These are phyloP conservation scores for Eclectus roratus DNA, from an alignment of 2,113 vertebrate species.

Conservation along the genomic window DNA sequence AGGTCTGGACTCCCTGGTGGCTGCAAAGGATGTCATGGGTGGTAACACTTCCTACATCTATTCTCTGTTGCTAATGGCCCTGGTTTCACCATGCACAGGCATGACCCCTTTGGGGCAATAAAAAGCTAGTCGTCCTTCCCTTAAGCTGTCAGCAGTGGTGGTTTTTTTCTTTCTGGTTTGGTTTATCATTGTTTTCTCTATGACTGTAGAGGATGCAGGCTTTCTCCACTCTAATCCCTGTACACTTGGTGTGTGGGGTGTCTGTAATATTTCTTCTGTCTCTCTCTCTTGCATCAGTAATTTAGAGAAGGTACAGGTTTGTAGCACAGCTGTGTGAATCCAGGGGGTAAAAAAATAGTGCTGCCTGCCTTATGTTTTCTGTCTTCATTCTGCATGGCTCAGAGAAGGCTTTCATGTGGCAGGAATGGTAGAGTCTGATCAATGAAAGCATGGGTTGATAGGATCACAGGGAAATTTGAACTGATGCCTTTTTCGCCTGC, in stretches of 20 bases:
- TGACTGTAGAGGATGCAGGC: neutral
- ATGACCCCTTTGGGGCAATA: neutral
- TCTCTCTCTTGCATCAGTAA: neutral
- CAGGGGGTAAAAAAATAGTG: neutral
- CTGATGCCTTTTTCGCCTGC: neutral
- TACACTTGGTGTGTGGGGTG: accelerated
- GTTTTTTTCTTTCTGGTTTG: neutral
- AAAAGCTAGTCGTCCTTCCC: neutral
- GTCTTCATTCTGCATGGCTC: neutral
- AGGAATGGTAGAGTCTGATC: neutral
- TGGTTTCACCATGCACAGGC: neutral
- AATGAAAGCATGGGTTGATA: neutral
- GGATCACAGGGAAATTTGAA: neutral
- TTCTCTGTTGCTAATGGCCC: neutral
- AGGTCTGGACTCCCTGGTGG: neutral
- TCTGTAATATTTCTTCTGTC: neutral
- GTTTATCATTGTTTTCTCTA: neutral
- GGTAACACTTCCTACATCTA: neutral
- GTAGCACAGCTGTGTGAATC: neutral
- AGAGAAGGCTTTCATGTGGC: neutral
- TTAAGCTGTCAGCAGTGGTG: neutral
- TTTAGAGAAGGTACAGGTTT: neutral
- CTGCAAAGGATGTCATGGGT: conserved; percentile 23
- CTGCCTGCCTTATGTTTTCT: neutral
- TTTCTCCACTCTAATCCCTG: neutral